Conservation (phyloP, 1,140 invertebrate genomes). For the Neodiprion lecontei region DNA sequence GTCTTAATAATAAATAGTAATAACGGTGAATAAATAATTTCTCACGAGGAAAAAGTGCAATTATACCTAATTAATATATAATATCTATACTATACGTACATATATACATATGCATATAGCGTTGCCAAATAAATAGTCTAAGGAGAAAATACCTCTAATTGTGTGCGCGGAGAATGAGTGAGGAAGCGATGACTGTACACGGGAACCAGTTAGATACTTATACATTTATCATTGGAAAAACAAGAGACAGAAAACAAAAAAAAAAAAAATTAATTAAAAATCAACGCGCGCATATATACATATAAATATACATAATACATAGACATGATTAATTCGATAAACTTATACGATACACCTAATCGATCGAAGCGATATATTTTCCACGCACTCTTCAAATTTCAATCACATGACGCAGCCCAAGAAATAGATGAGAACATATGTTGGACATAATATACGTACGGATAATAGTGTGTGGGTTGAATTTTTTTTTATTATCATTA, state of each 20-base stretch:
- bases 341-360: too few relatives aligned
- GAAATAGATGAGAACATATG: not conserved
- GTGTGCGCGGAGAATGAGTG: not conserved
- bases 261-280: not conserved
- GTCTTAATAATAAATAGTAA: not conserved
- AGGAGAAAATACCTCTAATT: not conserved
- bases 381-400: not conserved
- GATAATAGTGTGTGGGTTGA: too few relatives aligned
- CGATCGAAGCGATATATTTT: not conserved
- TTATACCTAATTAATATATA: slow-evolving; percentile 2
- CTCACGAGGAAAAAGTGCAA: slow-evolving; percentile 1
- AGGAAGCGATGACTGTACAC: not conserved
- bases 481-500: too few relatives aligned
- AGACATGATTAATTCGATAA: too few relatives aligned
- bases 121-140: slow-evolving; percentile 2
- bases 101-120: not conserved
- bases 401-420: not conserved
- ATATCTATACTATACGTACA: not conserved
- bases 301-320: not conserved
- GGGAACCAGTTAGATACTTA: not conserved
- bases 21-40: not conserved
- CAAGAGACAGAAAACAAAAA: not conserved
- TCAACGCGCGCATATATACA: not conserved
- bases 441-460: too few relatives aligned
- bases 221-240: not conserved